Conservation (phyloP, 2,888 invertebrate genomes). For the Diadegma fenestrale region DNA sequence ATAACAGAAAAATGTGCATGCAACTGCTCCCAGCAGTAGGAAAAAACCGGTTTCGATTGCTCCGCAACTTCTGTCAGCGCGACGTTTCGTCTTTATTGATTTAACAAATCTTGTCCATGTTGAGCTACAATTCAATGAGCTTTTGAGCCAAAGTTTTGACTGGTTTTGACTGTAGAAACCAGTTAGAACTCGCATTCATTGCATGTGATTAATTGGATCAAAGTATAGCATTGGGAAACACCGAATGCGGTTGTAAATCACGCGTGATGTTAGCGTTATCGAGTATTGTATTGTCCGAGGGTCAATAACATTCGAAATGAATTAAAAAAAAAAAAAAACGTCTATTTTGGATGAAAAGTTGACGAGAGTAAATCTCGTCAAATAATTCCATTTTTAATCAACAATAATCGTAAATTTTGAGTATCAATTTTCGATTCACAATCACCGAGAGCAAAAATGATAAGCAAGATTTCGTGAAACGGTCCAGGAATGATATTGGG, state of each 20-base stretch:
- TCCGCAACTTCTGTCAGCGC: not conserved
- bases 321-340: not conserved
- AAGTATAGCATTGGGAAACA: not conserved
- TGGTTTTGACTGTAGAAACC: slow-evolving; percentile 21
- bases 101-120: slow-evolving; percentile 35
- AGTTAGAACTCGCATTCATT: not conserved
- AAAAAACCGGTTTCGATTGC: slow-evolving; percentile 23
- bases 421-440: not conserved
- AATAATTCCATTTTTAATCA: not conserved
- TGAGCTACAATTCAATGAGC: not conserved
- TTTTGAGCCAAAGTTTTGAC: not conserved
- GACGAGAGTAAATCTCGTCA: not conserved
- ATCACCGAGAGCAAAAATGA: not conserved
- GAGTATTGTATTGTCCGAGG: not conserved
- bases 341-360: not conserved
- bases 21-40: not conserved
- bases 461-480: not conserved
- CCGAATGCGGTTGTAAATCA: not conserved
- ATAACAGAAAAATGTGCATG: not conserved
- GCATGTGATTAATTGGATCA: not conserved
- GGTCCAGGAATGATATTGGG: not conserved
- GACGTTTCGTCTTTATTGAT: slow-evolving; percentile 44
- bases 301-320: not conserved
- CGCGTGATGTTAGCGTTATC: not conserved
- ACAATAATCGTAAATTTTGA: not conserved